Evolutionary conservation across 2,888 invertebrate genomes (phyloP), one percentile per base, ranked within the genome.

Genomic region (Dexiosoma caninum): DNA sequence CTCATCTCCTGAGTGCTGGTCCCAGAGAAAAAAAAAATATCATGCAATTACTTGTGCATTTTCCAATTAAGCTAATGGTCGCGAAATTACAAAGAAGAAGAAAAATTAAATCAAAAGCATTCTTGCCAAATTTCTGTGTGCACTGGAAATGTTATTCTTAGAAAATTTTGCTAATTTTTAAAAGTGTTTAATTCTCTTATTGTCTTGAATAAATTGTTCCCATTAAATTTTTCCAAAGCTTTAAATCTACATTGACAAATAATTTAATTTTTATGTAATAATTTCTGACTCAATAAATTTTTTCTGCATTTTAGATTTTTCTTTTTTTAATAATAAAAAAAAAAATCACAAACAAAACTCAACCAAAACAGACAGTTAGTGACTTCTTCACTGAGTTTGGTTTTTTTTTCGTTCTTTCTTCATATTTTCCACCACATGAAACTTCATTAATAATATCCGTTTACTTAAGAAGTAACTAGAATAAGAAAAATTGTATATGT

Each of bases 361-460:
- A 27, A 55, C 37, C 69, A 40, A 77, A 77, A 70, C 70, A 70
- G 77, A 70, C 77, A 70, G 76, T 46, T 62, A 76, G 70, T 64
- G 55, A 62, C 62, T 69, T 70, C 53, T 55, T 16, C 27, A 2
- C 19, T 19, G 16, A 23, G 12, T 53, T n/a, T n/a, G n/a, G n/a
- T n/a, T n/a, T n/a, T 57, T 21, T 55, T 32, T 21, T 74, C 21
- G 3, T 27, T 27, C 27, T 27, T 46, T 10, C 9, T 49, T 7
- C n/a, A 37, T 6, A 32, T 32, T 53, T 62, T 64, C 53, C 62
- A 72, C 62, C 66, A 66, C 49, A 49, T 64, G 35, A 55, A 64
- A 78, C 70, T 74, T 59, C 79, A 87, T 87, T 87, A 87, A 87
- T 87, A 87, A 87, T 88, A 87, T 87, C 87, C 88, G 87, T 86